Evolutionary conservation across 2,113 vertebrate genomes (phyloP), one percentile per base, ranked within the genome.

Genomic region (Ursus arctos): DNA sequence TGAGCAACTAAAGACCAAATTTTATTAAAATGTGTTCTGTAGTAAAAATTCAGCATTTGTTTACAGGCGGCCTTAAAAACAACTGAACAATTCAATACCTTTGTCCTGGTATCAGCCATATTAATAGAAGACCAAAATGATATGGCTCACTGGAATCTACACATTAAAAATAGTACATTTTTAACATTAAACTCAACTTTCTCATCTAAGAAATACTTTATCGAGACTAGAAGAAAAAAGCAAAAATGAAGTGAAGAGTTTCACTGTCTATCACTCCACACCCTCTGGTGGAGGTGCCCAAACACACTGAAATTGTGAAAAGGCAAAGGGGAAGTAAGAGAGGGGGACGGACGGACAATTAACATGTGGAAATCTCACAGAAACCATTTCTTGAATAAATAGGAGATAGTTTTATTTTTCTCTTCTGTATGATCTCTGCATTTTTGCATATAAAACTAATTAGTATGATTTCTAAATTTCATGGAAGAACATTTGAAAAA

Each of bases 231-330:
- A 83, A 89, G 76, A 19, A 85, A 96, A 96, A 96, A 84, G 76
- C 16, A 84, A 90, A 90, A 93, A 77, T 36, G 61, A 85, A 93
- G 55, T 24, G 59, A 90, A 59, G 2, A 84, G 53, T 69, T 98
- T 96, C 49, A 40, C 74, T 93, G 47, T 90, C 72, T 90, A 40
- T 96, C 80, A 93, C 74, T 84, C 57, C 76, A 92, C 90, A 97
- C 71, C 96, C 97, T 96, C 97, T 98, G 94, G 77, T 87, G 74
- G 95, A 95, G 87, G 65, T 88, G 63, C 92, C 92, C 36, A 95
- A 94, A 94, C 14, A 85, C 85, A 95, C 92, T 88, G 63, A 95
- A 61, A 96, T 2, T 80, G 57, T 90, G 40, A 72, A 65, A 79
- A 69, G 28, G 72, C 82, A 96, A 51, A 81, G 40, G 28, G 84